A percentile compares a stretch with the other conserved stretches of the same genome.
These are phyloP conservation scores for Limnothrissa miodon DNA, from an alignment of 2,113 vertebrate species.

Conservation along the genomic window DNA sequence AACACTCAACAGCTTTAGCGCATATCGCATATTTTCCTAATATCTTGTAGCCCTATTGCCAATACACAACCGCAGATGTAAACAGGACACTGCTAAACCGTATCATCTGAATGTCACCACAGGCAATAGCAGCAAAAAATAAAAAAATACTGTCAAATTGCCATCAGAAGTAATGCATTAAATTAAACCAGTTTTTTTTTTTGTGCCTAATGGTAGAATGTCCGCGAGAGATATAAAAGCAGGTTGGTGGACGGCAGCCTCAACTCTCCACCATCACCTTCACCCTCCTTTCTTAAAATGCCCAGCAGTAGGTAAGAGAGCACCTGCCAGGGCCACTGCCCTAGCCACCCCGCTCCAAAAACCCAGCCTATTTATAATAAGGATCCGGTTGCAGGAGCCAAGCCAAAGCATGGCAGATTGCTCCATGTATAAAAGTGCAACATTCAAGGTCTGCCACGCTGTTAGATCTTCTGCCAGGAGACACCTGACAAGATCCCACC, in stretches of 20 bases:
- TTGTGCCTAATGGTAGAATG: neutral
- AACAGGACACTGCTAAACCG: neutral
- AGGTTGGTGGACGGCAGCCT: neutral
- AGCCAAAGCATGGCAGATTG: conserved; percentile 62
- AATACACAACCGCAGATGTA: neutral
- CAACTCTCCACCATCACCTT: neutral
- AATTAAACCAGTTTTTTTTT: neutral
- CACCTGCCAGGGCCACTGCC: conserved; percentile 62
- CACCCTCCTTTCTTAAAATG: neutral
- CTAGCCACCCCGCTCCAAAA: conserved; percentile 60
- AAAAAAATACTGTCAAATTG: neutral
- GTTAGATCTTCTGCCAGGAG: conserved; percentile 55
- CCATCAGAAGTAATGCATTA: too few species aligned
- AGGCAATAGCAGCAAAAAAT: neutral
- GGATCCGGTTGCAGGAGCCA: conserved; percentile 60
- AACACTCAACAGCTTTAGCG: too few species aligned
- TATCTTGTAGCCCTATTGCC: too few species aligned
- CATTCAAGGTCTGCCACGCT: conserved; percentile 40
- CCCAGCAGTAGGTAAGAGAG: conserved; percentile 21
- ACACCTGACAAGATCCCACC: conserved; percentile 50
- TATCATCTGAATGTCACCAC: neutral
- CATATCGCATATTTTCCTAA: too few species aligned
- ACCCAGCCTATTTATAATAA: conserved; percentile 69
- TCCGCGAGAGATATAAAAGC: neutral
- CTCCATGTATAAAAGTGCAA: conserved; percentile 57